These are phyloP conservation scores for Orchestia grillus DNA, from an alignment of 1,140 invertebrate genomes.

Conservation along the genomic window DNA sequence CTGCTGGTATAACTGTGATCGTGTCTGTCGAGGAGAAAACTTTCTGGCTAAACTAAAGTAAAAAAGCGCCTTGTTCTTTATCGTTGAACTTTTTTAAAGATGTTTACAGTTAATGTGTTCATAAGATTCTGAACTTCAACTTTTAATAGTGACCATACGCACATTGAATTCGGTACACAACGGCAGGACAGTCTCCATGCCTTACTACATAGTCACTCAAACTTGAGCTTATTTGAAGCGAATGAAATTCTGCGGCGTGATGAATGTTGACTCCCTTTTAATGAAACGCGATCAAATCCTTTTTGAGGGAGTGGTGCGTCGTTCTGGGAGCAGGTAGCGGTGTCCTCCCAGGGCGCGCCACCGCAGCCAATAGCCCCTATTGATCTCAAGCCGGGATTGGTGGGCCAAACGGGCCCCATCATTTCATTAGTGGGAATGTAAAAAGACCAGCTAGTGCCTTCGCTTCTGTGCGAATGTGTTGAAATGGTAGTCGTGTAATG, in stretches of 20 bases:
- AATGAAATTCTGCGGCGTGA: background rate
- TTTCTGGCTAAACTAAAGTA: background rate
- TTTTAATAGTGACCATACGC: background rate
- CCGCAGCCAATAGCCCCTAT: background rate
- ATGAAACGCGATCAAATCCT: background rate
- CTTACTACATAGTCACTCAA: background rate
- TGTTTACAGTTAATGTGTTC: background rate
- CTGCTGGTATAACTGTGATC: background rate
- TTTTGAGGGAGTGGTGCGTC: background rate
- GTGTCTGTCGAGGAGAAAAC: background rate
- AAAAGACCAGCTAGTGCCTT: background rate
- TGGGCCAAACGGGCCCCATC: too few species aligned
- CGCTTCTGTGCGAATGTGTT: too few species aligned
- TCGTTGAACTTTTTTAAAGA: background rate
- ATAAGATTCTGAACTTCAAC: background rate
- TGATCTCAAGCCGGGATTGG: background rate
- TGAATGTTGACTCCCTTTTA: background rate
- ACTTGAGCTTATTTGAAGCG: background rate
- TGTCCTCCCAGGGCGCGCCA: background rate
- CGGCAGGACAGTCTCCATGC: background rate
- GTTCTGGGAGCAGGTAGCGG: background rate
- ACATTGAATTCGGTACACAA: background rate
- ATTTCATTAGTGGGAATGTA: background rate
- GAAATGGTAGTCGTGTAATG: too few species aligned
- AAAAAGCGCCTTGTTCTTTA: background rate